Evolutionary conservation across 64 coral and sea anemone species (phyloP), one percentile per base, ranked within the genome.

Genomic region (Actinia tenebrosa): DNA sequence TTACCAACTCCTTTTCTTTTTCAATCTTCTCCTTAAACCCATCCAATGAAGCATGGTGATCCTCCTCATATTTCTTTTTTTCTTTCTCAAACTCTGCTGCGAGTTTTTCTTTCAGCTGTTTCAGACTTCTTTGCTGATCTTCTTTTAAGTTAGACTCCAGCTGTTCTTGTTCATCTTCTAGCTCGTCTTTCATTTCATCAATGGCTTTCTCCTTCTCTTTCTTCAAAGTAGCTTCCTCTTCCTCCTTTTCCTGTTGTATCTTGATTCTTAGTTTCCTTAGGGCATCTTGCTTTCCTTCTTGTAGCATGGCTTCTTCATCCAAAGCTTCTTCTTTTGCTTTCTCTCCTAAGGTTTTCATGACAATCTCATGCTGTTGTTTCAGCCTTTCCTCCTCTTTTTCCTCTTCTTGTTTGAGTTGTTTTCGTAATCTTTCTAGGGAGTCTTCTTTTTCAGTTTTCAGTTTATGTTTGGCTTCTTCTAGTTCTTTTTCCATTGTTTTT

Each of bases 241-340:
- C 86, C 44, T 95, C 97, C 43, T 89, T 80, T 83, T 95, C 88
- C 44, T 93, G 90, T 84, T 97, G 91, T 69, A 97, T 90, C 53
- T 92, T 50, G 10, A 89, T 71, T 46, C 80, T 92, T n/a, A 90
- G 71, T 91, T 97, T 97, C 19, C 94, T 90, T 71, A 97, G 86
- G 9, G 94, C 94, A 59, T 97, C 91, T 42, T 91, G 82, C 37
- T 92, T 92, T 22, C 94, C 94, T 52, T 97, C 91, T 44, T 97
- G 87, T 10, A 97, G 71, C 94, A 97, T 97, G 45, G 94, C 94
- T 88, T 97, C 94, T 55, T 97, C 94, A 55, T 97, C 94, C 56
- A 97, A 64, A 0, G 94, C 89, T 56, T 97, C 94, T 71, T 97
- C 88, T 22, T 84, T 90, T 7, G 91, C 94, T 80, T 93, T 97